Evolutionary conservation across 2,888 invertebrate species (phyloP).

Genomic region (Seira musarum): DNA sequence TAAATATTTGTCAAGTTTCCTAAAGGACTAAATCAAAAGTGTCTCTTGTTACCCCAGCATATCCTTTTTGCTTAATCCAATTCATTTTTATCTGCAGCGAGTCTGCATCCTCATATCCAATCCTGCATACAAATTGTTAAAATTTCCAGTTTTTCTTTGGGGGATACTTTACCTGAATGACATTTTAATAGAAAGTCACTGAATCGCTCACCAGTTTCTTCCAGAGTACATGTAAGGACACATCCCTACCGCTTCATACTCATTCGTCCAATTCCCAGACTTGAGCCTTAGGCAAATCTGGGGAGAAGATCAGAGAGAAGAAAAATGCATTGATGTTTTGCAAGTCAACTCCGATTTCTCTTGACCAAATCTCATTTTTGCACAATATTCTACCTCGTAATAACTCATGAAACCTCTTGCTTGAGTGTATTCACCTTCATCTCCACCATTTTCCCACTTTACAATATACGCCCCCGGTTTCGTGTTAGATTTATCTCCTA

Average conservation of each 20-base stretch:
- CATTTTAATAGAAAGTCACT: too few species aligned
- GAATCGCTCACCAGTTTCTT: constrained; percentile 78
- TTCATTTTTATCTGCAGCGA: constrained; percentile 93
- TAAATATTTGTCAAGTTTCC: neutral
- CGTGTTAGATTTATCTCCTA: constrained; percentile 80
- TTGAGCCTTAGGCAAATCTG: constrained; percentile 86
- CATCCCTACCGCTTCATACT: constrained; percentile 87
- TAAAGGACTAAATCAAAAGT: neutral
- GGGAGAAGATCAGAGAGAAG: neutral
- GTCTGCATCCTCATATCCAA: constrained; percentile 87
- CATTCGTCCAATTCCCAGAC: constrained; percentile 83
- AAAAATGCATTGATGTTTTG: neutral
- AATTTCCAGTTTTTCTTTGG: too few species aligned
- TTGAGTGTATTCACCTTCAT: constrained; percentile 87
- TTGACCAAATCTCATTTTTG: neutral
- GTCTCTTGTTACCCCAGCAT: constrained; percentile 52
- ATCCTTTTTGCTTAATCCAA: constrained; percentile 79
- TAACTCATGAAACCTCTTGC: constrained; percentile 91
- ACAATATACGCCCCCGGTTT: constrained; percentile 60
- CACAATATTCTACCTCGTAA: constrained; percentile 80
- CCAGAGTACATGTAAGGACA: constrained; percentile 90
- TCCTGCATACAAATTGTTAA: too few species aligned
- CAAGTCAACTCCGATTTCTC: neutral
- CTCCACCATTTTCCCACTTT: constrained; percentile 80
- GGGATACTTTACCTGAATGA: too few species aligned